Base-by-base conservation (phyloP, 1,140 invertebrate species). In the Coenobita brevimanus region DNA sequence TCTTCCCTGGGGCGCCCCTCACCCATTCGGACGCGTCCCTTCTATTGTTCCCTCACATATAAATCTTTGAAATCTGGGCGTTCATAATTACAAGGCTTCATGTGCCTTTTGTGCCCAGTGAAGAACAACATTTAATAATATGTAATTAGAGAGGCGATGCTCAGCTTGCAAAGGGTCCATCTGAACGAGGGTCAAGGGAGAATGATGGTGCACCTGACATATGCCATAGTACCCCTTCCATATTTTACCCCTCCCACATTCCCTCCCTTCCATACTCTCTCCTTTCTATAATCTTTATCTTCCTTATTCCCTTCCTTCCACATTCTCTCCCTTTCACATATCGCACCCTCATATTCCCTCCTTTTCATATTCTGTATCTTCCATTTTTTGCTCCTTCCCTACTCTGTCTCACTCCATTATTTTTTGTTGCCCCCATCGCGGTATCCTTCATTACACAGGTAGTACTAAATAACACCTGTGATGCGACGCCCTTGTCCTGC, bases 61-160 rank as follows among this genome's bases (percentile, higher is more conserved):
- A 85, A 85, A 85, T 85, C 82, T 85, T 85, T 24, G 82, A 85
- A 85, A 85, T 85, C 82, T 85, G 82, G 82, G 46, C 71, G 54
- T 69, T 73, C 69, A 73, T 85, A 85, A 85, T 85, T 85, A 76
- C 54, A 76, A 46, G 71, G 69, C 71, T 85, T 76, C 82, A 76
- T 76, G 71, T 85, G 82, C 71, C 82, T 85, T 85, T 85, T 85
- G 82, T 85, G 75, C 82, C 50, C 82, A 62, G 54, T 85, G 82
- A 85, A 85, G 46, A 76, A 85, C 82, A 85, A 85, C 82, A 85
- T 85, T 85, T 85, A 85, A 83, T 83, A 83, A 85, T 85, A 85
- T 85, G 82, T 85, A 85, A 85, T 85, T 85, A 85, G 82, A 85
- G 82, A 76, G 60, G 30, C 71, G 30, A 76, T 83, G 82, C 82